Conservation (phyloP, 2,888 invertebrate species). For the Erebia palarica region DNA sequence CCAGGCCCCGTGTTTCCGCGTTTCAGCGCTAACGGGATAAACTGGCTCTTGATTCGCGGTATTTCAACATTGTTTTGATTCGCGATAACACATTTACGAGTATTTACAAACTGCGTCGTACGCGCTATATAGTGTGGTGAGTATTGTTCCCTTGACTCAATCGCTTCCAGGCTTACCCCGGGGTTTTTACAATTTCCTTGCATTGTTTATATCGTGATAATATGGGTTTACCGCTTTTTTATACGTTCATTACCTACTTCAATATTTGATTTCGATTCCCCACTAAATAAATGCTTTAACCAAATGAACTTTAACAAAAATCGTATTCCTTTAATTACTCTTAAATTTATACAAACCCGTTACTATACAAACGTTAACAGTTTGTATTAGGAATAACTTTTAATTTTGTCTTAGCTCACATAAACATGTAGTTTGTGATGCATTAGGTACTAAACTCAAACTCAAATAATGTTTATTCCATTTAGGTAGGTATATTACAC, state of each 20-base stretch:
- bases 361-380: too few relatives aligned
- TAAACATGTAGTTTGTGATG: constrained; percentile 28
- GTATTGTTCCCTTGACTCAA: constrained; percentile 42
- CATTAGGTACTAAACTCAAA: too few relatives aligned
- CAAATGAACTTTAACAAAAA: too few relatives aligned
- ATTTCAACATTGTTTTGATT: constrained; percentile 49
- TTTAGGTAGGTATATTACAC: too few relatives aligned
- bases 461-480: too few relatives aligned
- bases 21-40: constrained; percentile 76
- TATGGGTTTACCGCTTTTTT: constrained; percentile 38
- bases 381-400: not conserved
- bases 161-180: constrained; percentile 27
- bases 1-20: constrained; percentile 61
- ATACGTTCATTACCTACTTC: not conserved
- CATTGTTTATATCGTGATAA: constrained; percentile 54
- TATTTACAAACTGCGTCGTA: constrained; percentile 61
- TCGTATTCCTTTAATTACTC: too few relatives aligned
- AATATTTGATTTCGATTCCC: not conserved
- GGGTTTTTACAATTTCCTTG: constrained; percentile 50
- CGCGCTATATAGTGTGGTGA: constrained; percentile 25
- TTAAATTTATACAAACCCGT: too few relatives aligned
- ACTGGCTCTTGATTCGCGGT: constrained; percentile 67
- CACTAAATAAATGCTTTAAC: too few relatives aligned
- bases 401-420: not conserved
- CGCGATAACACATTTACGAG: constrained; percentile 48